Conservation (phyloP, 1,140 invertebrate species). For the Drosophila kurseongensis region DNA sequence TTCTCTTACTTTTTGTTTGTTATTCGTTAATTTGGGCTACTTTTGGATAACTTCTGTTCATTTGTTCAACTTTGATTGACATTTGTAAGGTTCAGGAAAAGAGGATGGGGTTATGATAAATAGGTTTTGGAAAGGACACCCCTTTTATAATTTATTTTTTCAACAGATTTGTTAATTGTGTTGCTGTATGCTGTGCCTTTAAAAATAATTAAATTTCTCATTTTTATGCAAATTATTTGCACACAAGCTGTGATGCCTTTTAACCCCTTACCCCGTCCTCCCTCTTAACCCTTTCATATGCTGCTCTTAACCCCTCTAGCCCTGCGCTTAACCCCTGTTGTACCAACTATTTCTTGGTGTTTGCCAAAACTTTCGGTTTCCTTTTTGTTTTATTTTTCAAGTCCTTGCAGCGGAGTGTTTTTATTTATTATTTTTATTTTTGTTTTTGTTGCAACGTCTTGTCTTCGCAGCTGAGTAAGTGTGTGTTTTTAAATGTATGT, state of each 20-base stretch:
- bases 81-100: constrained; percentile 17
- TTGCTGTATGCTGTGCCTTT: constrained; percentile 2
- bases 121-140: constrained; percentile 4
- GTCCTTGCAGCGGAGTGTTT: constrained; percentile 36
- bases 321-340: neutral
- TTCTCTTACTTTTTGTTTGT: constrained; percentile 10
- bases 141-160: constrained; percentile 11
- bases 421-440: constrained; percentile 4
- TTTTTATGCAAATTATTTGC: constrained; percentile 48
- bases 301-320: neutral
- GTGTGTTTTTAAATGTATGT: constrained; percentile 18
- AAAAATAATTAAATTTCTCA: constrained; percentile 31
- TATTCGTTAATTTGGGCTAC: constrained; percentile 18
- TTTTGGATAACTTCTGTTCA: constrained; percentile 21
- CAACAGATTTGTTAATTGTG: constrained; percentile 1
- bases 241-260: constrained; percentile 10
- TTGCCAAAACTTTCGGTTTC: constrained; percentile 49
- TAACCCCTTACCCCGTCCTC: constrained; percentile 8
- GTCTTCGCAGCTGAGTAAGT: constrained; percentile 36
- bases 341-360: constrained; percentile 37
- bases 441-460: constrained; percentile 58
- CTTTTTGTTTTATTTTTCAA: constrained; percentile 20
- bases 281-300: neutral
- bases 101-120: constrained; percentile 26
- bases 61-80: constrained; percentile 57